These are phyloP conservation scores for Ischnura elegans DNA, from an alignment of 2,888 invertebrate genomes.

Conservation along the genomic window DNA sequence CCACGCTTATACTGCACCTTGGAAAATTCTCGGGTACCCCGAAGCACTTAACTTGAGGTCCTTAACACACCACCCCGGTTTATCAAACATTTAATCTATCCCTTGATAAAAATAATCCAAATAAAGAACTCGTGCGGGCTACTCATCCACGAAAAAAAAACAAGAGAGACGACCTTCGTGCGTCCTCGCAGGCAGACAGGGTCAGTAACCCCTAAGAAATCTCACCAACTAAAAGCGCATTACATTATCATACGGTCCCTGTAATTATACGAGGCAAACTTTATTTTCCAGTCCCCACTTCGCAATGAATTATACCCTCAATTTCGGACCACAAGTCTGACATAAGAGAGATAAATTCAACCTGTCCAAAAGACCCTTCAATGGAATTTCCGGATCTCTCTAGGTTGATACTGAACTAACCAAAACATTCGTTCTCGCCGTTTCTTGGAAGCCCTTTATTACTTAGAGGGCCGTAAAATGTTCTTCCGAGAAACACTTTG, in stretches of 20 bases:
- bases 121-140: not conserved
- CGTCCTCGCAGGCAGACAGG: not conserved
- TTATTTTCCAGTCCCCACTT: not conserved
- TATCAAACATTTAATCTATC: not conserved
- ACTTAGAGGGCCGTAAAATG: not conserved
- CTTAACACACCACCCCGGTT: no score
- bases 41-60: no score
- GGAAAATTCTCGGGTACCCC: no score
- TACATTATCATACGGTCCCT: not conserved
- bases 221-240: not conserved
- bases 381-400: slow-evolving; percentile 3
- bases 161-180: not conserved
- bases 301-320: not conserved
- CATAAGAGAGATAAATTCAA: not conserved
- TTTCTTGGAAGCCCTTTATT: not conserved
- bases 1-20: no score
- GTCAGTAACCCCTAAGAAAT: not conserved
- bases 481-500: not conserved
- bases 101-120: not conserved
- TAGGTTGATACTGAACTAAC: not conserved
- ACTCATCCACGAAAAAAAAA: not conserved
- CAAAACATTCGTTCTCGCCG: not conserved
- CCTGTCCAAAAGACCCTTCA: not conserved
- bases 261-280: not conserved
- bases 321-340: not conserved